phyloP scores from a whole-genome alignment of 2,113 vertebrate genomes.

The Thalassoma bifasciatum region DNA sequence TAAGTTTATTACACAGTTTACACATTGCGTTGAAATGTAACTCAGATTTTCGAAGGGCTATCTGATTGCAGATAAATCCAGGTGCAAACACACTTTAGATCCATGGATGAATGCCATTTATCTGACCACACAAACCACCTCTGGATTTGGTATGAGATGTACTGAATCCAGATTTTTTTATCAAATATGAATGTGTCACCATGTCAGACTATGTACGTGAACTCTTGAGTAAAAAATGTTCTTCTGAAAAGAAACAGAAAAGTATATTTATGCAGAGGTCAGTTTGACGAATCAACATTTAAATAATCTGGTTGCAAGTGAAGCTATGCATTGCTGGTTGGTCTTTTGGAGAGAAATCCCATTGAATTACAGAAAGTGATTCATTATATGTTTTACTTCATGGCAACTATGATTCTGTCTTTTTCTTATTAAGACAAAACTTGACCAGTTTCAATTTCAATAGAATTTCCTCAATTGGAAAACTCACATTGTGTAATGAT shows the following conservation, averaged over 20 bases:
- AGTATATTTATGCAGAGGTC: not conserved
- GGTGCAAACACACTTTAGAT: conserved; percentile 36
- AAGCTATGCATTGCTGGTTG: not conserved
- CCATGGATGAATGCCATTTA: not conserved
- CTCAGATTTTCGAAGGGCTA: conserved; percentile 8
- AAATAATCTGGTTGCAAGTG: not conserved
- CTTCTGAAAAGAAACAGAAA: not conserved
- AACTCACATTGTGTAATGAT: conserved; percentile 4
- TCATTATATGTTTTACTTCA: not conserved
- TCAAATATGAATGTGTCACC: not conserved
- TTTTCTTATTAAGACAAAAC: not conserved
- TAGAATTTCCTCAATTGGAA: not conserved
- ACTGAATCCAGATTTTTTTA: conserved; percentile 32
- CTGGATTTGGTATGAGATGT: conserved; percentile 6
- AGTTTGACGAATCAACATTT: no score
- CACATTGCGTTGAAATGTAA: conserved; percentile 42
- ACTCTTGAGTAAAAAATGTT: not conserved
- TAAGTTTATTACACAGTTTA: conserved; percentile 36
- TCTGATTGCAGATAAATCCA: conserved; percentile 45
- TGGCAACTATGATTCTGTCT: not conserved
- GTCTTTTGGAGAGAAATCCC: not conserved
- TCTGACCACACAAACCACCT: not conserved
- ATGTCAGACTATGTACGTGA: not conserved
- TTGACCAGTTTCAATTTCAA: not conserved
- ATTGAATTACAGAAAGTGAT: not conserved